Evolutionary conservation across 2,888 invertebrate genomes (phyloP).

Genomic region (Cryptus armator): DNA sequence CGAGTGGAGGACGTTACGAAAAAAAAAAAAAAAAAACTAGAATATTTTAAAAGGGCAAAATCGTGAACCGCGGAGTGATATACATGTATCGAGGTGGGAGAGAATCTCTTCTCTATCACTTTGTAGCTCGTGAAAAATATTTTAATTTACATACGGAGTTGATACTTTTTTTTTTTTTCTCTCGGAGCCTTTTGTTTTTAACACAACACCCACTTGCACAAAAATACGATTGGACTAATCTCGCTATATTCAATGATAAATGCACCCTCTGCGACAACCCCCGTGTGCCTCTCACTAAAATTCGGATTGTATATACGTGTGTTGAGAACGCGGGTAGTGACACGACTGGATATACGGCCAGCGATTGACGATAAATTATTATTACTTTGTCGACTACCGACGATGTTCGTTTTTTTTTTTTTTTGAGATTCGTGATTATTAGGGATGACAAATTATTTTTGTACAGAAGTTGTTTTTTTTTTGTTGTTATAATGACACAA

Average conservation of each 20-base stretch:
- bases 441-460: neutral
- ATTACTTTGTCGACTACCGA: neutral
- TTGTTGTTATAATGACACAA: slow-evolving; percentile 2
- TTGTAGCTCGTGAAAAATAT: neutral
- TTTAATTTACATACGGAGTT: neutral
- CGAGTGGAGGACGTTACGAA: neutral
- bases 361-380: neutral
- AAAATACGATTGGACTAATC: neutral
- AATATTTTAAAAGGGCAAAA: neutral
- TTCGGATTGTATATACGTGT: slow-evolving; percentile 1
- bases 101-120: slow-evolving; percentile 25
- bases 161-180: neutral
- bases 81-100: slow-evolving; percentile 6
- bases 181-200: neutral
- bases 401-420: neutral
- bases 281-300: neutral
- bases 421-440: neutral
- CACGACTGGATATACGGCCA: neutral
- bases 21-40: neutral
- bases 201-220: slow-evolving; percentile 31
- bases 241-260: neutral
- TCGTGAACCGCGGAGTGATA: neutral
- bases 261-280: neutral
- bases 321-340: slow-evolving; percentile 7
- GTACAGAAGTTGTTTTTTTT: slow-evolving; percentile 14